phyloP scores from a whole-genome alignment of 92 coral and sea anemone species.

The Phymanthus crucifer region DNA sequence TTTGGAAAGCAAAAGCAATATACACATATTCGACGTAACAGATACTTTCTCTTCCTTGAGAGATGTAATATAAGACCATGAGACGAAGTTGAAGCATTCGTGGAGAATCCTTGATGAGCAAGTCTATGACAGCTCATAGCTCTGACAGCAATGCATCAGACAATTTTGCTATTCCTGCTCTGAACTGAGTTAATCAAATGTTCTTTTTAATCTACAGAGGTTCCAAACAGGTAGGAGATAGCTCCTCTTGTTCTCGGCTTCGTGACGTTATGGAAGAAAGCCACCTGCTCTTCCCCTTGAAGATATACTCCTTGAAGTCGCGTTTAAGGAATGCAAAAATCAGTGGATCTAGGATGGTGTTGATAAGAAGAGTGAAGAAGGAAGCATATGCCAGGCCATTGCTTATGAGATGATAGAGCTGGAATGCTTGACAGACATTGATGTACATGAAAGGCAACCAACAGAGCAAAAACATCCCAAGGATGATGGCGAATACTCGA shows the following conservation, averaged over 20 bases:
- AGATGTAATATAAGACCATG: no score
- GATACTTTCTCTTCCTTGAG: no score
- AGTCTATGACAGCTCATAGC: no score
- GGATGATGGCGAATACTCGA: slow-evolving; percentile 69
- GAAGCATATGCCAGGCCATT: slow-evolving; percentile 58
- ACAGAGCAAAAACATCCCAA: slow-evolving; percentile 65
- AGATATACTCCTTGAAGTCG: slow-evolving; percentile 66
- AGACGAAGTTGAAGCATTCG: no score
- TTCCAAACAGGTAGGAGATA: slow-evolving; percentile 36
- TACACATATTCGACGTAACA: no score
- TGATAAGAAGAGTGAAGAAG: slow-evolving; percentile 74
- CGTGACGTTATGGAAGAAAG: slow-evolving; percentile 3
- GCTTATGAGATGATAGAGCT: slow-evolving; percentile 53
- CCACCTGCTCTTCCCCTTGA: slow-evolving; percentile 22
- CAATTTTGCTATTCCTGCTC: no score
- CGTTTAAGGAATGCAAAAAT: slow-evolving; percentile 80
- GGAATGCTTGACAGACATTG: slow-evolving; percentile 60
- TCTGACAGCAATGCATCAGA: no score
- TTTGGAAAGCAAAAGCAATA: no score
- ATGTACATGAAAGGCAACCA: slow-evolving; percentile 82
- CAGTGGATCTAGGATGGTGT: slow-evolving; percentile 76
- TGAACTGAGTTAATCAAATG: neutral
- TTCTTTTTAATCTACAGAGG: neutral
- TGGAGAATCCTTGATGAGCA: neutral
- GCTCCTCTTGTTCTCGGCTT: slow-evolving; percentile 33